Evolutionary conservation across 1,140 invertebrate genomes (phyloP).

Genomic region (Apis cerana): DNA sequence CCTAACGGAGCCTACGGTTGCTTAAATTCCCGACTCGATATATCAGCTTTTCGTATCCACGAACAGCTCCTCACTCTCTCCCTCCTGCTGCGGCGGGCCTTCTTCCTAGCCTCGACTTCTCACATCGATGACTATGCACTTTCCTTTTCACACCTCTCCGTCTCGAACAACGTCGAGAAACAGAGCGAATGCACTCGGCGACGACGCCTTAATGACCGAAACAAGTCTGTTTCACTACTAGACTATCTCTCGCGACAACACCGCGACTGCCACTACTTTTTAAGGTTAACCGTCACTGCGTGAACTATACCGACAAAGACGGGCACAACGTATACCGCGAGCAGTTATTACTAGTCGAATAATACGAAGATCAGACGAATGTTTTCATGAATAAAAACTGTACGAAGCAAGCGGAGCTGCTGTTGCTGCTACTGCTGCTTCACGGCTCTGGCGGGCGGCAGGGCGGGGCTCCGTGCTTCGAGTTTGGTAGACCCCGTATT

Average conservation of each 20-base stretch:
- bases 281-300: conserved; percentile 59
- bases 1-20: conserved; percentile 59
- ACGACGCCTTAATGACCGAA: conserved; percentile 27
- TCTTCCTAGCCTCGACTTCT: conserved; percentile 53
- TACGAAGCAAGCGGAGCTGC: conserved; percentile 59
- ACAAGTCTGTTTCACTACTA: conserved; percentile 21
- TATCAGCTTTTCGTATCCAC: conserved; percentile 38
- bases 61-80: conserved; percentile 30
- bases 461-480: conserved; percentile 75
- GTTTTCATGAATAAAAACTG: conserved; percentile 64
- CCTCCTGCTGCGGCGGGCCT: conserved; percentile 55
- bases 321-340: conserved; percentile 5
- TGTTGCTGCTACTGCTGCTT: conserved; percentile 58
- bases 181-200: conserved; percentile 33
- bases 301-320: background rate
- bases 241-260: conserved; percentile 44
- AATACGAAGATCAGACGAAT: conserved; percentile 37
- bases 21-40: conserved; percentile 53
- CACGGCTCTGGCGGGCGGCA: conserved; percentile 70
- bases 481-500: conserved; percentile 70
- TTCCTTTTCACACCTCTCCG: conserved; percentile 57
- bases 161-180: conserved; percentile 39
- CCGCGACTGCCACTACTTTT: conserved; percentile 54
- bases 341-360: conserved; percentile 22
- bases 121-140: conserved; percentile 68